A percentile compares a stretch with the other conserved stretches of the same genome.
phyloP scores from a whole-genome alignment of 2,797 vertebrate species.

The Etheostoma perlongum region DNA sequence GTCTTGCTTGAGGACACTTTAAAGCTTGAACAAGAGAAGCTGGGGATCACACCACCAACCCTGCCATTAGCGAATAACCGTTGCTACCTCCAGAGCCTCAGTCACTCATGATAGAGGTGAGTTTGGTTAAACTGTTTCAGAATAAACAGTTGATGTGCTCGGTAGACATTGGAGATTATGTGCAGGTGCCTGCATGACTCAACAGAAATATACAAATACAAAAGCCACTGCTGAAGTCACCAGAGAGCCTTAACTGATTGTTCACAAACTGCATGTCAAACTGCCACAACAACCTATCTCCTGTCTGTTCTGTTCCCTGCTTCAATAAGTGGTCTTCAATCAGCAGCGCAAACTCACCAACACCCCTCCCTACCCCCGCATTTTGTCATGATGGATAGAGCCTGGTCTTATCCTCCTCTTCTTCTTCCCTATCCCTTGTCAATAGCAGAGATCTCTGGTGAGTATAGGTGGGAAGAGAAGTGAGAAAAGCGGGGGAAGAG shows the following conservation, averaged over 20 bases:
- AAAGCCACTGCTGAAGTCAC: conserved; percentile 26
- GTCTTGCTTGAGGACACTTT: neutral
- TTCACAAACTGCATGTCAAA: conserved; percentile 40
- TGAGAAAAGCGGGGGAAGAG: conserved; percentile 8
- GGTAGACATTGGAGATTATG: neutral
- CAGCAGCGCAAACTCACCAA: conserved; percentile 36
- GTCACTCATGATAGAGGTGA: too few relatives aligned
- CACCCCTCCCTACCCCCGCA: conserved; percentile 29
- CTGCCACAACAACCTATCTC: conserved; percentile 35
- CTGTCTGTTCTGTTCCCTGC: conserved; percentile 33
- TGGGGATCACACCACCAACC: neutral
- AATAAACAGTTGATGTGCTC: too few relatives aligned
- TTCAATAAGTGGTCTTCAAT: conserved; percentile 59
- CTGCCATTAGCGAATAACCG: neutral
- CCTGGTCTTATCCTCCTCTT: conserved; percentile 51
- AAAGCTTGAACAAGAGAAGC: neutral
- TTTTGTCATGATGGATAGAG: conserved; percentile 55
- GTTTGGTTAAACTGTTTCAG: neutral
- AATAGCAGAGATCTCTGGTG: conserved; percentile 37
- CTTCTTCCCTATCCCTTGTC: conserved; percentile 42
- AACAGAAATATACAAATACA: conserved; percentile 21
- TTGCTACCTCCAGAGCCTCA: too few relatives aligned
- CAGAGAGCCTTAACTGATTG: conserved; percentile 33
- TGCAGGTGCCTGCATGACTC: conserved; percentile 6
- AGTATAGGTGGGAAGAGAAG: conserved; percentile 17